Base-by-base conservation (phyloP, 2,888 invertebrate species). In the Zhengitettix transpicula region DNA sequence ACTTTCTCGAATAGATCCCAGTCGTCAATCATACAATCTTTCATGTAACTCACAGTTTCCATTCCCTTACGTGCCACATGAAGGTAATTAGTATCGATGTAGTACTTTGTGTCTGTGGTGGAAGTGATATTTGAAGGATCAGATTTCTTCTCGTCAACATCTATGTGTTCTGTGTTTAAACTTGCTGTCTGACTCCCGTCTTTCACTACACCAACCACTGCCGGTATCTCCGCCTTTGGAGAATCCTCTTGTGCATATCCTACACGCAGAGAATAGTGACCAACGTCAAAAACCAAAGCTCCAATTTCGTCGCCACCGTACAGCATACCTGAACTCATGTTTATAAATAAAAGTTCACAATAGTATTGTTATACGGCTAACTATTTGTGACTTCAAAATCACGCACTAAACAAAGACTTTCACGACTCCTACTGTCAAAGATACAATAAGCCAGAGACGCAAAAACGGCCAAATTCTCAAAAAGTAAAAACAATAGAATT, bases 1-100 rank as follows among this genome's bases (percentile, higher is more conserved):
- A 97, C 89, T 74, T 94, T 91, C 74, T 99, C 99, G 75, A 99
- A 99, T 62, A 96, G 77, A 70, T 98, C 97, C 98, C 98, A 99
- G 73, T 99, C 96, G 68, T 99, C 98, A 55, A 99, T 88, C 86
- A 97, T 95, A 55, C 98, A 96, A 67, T 98, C 98, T 72, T 97
- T 97, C 85, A 99, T 90, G 71, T 93, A 98, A 8, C 87, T 89
- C 59, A 81, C 82, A 44, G 93, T 81, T 72, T 98, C 97, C 88
- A 93, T 87, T 64, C 85, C 83, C 12, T 87, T 83, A 0, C 95
- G 80, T 0, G 98, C 92, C 0, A 94, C 90, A 70, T 93, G 91
- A 9, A 99, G 79, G 69, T 87, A 89, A 3, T 90, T 93, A 9
- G 96, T 95, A 67, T 98, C 99, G 42, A 99, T 90, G 73, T 88